Base-by-base conservation (phyloP, 2,797 vertebrate genomes). In the Pseudochromis fuscus region DNA sequence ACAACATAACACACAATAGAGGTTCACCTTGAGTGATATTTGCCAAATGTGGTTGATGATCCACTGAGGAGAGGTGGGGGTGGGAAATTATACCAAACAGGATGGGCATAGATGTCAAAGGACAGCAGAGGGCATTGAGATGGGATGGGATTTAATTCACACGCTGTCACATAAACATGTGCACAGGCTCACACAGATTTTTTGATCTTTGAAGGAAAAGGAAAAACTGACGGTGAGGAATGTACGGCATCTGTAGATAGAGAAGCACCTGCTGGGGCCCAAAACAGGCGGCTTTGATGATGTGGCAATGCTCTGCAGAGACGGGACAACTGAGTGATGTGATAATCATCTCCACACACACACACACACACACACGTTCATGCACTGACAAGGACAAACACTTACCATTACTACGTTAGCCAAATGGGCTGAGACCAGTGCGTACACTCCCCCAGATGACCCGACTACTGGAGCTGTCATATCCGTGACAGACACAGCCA, bases 381-480 rank as follows among this genome's bases (percentile, higher is more conserved):
- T n/a, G n/a, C n/a, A n/a, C n/a, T n/a, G n/a, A n/a, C n/a, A 76
- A 38, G 62, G 7, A 49, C 48, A 52, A 24, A 59, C n/a, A 75
- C 89, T 94, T 93, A 99, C 98, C 97, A 99, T 99, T 58, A 98
- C 98, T 24, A 99, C 96, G 68, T 98, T 99, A 85, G 97, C 97
- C 82, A 99, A 92, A 88, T 99, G 98, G 67, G 98, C 98, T 1
- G 97, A 98, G 80, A 98, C 95, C n/a, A 99, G 95, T 0, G 98
- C 97, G 3, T 99, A 99, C n/a, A 99, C 97, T 1, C 98, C 98
- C 72, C 96, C 98, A 5, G 98, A 99, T 25, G 97, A 98, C 19
- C 98, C 98, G 27, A 98, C 96, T 51, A 97, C 96, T 0, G 98
- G 97, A 0, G 98, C 97, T 0, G 96, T 98, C 98, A 98, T 98